These are phyloP conservation scores for Ceratotherium simum DNA, from an alignment of 2,113 vertebrate genomes.

Conservation along the genomic window DNA sequence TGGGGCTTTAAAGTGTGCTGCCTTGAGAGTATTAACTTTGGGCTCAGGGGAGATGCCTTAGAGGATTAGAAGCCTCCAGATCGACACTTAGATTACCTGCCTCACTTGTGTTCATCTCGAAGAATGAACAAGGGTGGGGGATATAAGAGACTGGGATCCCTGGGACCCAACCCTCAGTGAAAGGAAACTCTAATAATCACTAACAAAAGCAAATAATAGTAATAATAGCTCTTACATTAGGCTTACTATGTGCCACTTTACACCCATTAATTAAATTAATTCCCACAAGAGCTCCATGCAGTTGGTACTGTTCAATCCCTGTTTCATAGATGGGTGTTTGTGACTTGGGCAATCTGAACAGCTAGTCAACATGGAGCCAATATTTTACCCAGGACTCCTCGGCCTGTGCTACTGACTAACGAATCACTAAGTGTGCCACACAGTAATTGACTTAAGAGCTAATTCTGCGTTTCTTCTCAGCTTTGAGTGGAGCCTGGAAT, in stretches of 20 bases:
- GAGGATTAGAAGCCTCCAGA: not conserved
- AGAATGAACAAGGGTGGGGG: rapidly evolving
- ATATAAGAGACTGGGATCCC: not conserved
- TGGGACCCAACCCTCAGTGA: not conserved
- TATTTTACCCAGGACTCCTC: not conserved
- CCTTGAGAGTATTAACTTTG: not conserved
- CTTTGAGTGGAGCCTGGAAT: not conserved
- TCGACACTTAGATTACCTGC: not conserved
- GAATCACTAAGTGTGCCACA: too few relatives aligned
- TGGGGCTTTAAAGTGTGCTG: not conserved
- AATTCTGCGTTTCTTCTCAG: not conserved
- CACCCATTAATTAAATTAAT: not conserved
- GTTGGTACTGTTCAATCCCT: too few relatives aligned
- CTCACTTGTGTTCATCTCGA: not conserved
- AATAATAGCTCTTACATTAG: rapidly evolving
- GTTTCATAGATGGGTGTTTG: not conserved
- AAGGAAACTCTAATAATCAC: not conserved
- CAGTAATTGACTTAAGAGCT: not conserved
- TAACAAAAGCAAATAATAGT: not conserved
- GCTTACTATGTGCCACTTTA: too few relatives aligned
- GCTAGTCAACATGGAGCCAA: not conserved
- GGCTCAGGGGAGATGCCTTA: not conserved
- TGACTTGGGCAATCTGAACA: not conserved
- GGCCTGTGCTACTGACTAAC: not conserved
- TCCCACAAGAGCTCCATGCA: not conserved